A percentile compares a stretch with the other conserved stretches of the same genome.
These are phyloP conservation scores for Drosophila hydei DNA, from an alignment of 1,140 invertebrate genomes.

Conservation along the genomic window DNA sequence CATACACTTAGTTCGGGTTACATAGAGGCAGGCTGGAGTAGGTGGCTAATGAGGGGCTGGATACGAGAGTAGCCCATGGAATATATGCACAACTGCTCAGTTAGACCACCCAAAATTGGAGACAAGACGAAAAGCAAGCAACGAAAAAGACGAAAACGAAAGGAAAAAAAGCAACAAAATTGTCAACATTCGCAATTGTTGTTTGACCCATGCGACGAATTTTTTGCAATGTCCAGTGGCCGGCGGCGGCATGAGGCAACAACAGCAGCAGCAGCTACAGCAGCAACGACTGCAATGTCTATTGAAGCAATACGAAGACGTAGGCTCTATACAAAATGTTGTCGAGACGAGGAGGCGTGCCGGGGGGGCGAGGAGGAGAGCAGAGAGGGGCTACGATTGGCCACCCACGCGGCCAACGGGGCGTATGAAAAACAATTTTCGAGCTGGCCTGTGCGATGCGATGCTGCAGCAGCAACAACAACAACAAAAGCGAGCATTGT, in stretches of 20 bases:
- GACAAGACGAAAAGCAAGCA: not conserved
- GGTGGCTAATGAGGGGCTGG: no score
- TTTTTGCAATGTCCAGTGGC: conserved; percentile 50
- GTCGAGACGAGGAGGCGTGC: not conserved
- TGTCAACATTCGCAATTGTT: conserved; percentile 48
- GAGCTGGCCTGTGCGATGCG: conserved; percentile 25
- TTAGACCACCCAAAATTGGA: conserved; percentile 9
- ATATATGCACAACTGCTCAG: not conserved
- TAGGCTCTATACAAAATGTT: not conserved
- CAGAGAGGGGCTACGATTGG: conserved; percentile 17
- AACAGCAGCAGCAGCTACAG: not conserved
- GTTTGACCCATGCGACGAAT: conserved; percentile 24
- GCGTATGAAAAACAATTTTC: conserved; percentile 47
- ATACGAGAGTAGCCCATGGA: no score
- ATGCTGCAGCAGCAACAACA: conserved; percentile 44
- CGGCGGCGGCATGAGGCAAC: conserved; percentile 40
- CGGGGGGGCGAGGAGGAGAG: not conserved
- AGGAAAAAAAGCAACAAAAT: conserved; percentile 17
- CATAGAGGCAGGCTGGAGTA: no score
- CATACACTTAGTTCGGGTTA: no score
- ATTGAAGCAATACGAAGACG: conserved; percentile 19
- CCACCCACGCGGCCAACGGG: conserved; percentile 56
- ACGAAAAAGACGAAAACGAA: not conserved
- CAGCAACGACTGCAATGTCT: conserved; percentile 9
- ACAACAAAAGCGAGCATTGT: conserved; percentile 56